Evolutionary conservation across 2,888 invertebrate species (phyloP).

Genomic region (Nemurella pictetii): DNA sequence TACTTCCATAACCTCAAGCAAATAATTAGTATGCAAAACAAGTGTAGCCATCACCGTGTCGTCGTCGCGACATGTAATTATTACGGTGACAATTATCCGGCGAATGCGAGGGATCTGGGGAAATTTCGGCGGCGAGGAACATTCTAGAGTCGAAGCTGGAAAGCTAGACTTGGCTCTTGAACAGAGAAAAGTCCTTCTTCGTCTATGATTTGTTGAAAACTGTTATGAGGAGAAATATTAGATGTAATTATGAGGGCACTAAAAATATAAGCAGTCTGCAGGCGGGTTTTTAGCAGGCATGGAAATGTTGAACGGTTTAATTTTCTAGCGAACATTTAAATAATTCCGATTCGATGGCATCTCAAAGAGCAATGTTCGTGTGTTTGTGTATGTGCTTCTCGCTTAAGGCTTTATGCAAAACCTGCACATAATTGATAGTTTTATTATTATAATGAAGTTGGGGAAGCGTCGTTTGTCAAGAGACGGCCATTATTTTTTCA

Average conservation of each 20-base stretch:
- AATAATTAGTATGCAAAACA: slow-evolving; percentile 36
- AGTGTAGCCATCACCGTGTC: background rate
- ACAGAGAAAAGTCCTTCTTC: background rate
- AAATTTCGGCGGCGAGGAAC: background rate
- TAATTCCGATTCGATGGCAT: background rate
- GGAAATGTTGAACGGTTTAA: background rate
- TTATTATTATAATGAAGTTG: slow-evolving; percentile 18
- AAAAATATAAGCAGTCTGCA: background rate
- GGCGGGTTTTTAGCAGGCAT: background rate
- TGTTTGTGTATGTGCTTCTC: background rate
- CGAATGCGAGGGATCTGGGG: background rate
- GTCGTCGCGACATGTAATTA: background rate
- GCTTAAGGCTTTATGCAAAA: background rate
- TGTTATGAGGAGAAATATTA: background rate
- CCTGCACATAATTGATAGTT: slow-evolving; percentile 15
- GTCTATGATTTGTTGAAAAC: background rate
- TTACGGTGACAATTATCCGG: background rate
- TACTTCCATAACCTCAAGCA: slow-evolving; percentile 22
- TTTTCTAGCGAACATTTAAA: background rate
- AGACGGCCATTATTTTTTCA: background rate
- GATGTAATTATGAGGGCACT: background rate
- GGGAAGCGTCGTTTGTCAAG: slow-evolving; percentile 10
- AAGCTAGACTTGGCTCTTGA: background rate
- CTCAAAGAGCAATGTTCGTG: background rate
- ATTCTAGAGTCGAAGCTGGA: background rate